phyloP scores from a whole-genome alignment of 1,140 invertebrate genomes.

The Drosophila eugracilis region DNA sequence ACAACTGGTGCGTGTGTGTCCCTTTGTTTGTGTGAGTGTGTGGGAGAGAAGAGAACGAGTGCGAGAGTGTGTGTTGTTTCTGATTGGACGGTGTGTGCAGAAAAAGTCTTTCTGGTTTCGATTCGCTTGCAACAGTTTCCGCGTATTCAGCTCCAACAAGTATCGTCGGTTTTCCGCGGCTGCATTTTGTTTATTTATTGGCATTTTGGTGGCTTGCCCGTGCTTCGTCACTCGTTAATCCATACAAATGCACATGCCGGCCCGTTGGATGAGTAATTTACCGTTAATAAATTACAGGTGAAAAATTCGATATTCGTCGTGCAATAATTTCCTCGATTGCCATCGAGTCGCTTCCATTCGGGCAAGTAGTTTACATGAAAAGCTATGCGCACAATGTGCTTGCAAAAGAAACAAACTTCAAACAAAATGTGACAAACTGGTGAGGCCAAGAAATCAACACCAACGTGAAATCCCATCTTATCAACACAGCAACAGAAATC shows the following conservation, averaged over 20 bases:
- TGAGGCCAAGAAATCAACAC: not conserved
- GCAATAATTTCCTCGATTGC: constrained; percentile 57
- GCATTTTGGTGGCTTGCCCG: constrained; percentile 55
- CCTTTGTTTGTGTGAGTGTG: not conserved
- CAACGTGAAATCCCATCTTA: constrained; percentile 28
- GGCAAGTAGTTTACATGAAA: constrained; percentile 8
- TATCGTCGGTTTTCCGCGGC: constrained; percentile 54
- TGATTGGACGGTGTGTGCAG: constrained; percentile 64
- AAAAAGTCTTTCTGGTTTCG: constrained; percentile 70
- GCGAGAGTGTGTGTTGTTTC: constrained; percentile 55
- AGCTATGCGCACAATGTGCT: not conserved
- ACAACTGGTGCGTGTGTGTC: constrained; percentile 15
- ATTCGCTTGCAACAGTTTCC: constrained; percentile 63
- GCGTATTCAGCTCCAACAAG: constrained; percentile 73
- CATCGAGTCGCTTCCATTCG: constrained; percentile 1
- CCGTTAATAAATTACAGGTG: constrained; percentile 77
- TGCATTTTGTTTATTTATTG: constrained; percentile 80
- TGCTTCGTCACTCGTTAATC: constrained; percentile 37
- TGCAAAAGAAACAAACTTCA: constrained; percentile 6
- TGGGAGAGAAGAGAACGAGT: not conserved
- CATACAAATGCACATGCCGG: constrained; percentile 20
- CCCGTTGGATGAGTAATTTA: constrained; percentile 65
- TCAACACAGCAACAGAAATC: constrained; percentile 13
- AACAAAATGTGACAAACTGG: constrained; percentile 29
- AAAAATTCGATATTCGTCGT: constrained; percentile 58